These are phyloP conservation scores for Mystacornis crossleyi DNA, from an alignment of 2,113 vertebrate species.

Conservation along the genomic window DNA sequence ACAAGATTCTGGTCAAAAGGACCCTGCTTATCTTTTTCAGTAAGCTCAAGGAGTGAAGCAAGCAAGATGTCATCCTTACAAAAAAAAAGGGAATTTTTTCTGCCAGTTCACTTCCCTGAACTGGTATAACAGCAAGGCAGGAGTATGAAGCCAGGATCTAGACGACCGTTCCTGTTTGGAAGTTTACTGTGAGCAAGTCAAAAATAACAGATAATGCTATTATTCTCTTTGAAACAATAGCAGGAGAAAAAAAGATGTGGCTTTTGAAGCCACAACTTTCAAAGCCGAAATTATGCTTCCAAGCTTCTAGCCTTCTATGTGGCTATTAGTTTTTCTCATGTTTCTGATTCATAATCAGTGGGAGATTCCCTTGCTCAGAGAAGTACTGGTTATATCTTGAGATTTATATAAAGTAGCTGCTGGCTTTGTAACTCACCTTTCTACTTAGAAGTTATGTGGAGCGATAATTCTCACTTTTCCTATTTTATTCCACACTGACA, in stretches of 20 bases:
- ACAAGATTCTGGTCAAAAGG: neutral
- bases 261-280: neutral
- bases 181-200: neutral
- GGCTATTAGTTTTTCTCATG: neutral
- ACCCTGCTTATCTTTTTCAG: neutral
- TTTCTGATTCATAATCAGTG: neutral
- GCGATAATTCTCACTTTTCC: neutral
- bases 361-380: neutral
- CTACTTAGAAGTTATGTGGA: neutral
- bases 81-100: neutral
- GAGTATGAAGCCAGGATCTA: neutral
- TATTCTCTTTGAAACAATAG: neutral
- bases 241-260: neutral
- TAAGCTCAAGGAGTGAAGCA: neutral
- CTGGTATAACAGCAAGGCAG: neutral
- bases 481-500: neutral
- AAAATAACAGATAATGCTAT: neutral
- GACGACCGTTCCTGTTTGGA: fast-evolving
- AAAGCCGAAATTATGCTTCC: neutral
- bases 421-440: neutral
- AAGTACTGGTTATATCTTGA: neutral
- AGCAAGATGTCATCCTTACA: neutral
- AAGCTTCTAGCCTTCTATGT: neutral
- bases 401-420: neutral
- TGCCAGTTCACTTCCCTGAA: neutral